Base-by-base conservation (phyloP, 2,888 invertebrate genomes). In the Calliopum simillimum region DNA sequence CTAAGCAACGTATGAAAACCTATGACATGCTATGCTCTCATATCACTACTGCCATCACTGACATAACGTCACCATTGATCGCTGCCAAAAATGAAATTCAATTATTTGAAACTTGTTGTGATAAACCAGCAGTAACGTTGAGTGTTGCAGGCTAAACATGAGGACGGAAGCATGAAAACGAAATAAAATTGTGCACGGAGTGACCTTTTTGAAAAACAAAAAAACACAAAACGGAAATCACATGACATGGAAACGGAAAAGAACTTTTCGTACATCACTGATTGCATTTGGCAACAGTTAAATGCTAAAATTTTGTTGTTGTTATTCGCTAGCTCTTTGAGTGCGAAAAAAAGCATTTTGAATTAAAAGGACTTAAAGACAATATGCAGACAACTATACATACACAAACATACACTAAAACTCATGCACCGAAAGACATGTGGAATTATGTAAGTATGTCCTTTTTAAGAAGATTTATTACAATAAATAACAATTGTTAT, bases 291-390 rank as follows among this genome's bases (percentile, higher is more conserved):
- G 8, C 33, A 33, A 33, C 8, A 8, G 33, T 33, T 33, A 8
- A 1, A 33, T 33, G 33, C 8, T 33, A 8, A 1, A 33, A 8
- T 33, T 33, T 33, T 8, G 33, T 33, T 33, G 33, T 1, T 33
- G 8, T 33, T 8, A 3, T n/a, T n/a, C n/a, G n/a, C n/a, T n/a
- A n/a, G n/a, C n/a, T 33, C 8, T 4, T 8, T 8, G n/a, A 33
- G 4, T 6, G 2, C 5, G 4, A 33, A 19, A n/a, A 41, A 58
- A 58, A n/a, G n/a, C n/a, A 41, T 33, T 59, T 59, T 59, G 16
- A 59, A 59, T 59, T 59, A 59, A 41, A 58, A 16, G 33, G 8
- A 43, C 59, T n/a, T 59, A 43, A 59, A 59, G 41, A 41, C 33
- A 19, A 6, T n/a, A 59, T 51, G 51, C 16, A 51, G 19, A 14